Percentiles rank a stretch among this genome's conserved stretches.
Evolutionary conservation across 2,888 invertebrate genomes (phyloP).

Genomic region (Zygogramma bicolorata): DNA sequence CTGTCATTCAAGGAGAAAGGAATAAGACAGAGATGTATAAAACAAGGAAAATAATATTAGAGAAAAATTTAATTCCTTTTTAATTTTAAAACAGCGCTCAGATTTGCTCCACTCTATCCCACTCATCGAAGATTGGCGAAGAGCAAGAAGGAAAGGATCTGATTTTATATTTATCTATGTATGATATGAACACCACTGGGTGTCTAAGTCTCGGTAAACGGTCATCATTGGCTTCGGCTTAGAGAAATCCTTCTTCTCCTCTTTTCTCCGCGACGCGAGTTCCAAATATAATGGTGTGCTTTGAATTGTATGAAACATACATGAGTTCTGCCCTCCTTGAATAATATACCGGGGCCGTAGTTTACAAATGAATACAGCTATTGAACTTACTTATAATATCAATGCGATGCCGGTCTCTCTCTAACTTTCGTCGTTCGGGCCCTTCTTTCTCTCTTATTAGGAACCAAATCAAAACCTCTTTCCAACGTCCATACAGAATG

Average conservation of each 20-base stretch:
- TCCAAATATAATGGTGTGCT: constrained; percentile 68
- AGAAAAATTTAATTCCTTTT: too few species aligned
- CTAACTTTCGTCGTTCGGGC: constrained; percentile 37
- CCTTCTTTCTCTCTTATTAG: constrained; percentile 65
- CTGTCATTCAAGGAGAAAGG: too few species aligned
- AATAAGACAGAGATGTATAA: too few species aligned
- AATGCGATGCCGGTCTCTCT: constrained; percentile 69
- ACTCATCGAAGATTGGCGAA: constrained; percentile 26
- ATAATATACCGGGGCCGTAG: constrained; percentile 69
- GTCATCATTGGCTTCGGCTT: constrained; percentile 51
- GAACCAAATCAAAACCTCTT: constrained; percentile 68
- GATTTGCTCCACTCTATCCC: constrained; percentile 35
- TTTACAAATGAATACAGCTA: constrained; percentile 80
- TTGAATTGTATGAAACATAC: constrained; percentile 74
- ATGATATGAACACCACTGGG: constrained; percentile 43
- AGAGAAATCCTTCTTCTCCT: constrained; percentile 57
- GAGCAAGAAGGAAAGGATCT: constrained; percentile 17
- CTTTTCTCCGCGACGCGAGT: constrained; percentile 56
- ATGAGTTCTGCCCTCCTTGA: constrained; percentile 69
- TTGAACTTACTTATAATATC: constrained; percentile 80
- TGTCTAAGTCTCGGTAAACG: constrained; percentile 38
- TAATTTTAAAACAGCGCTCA: too few species aligned
- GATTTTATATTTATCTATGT: constrained; percentile 46
- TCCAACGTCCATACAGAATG: constrained; percentile 76
- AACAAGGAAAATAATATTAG: too few species aligned